Base-by-base conservation (phyloP, 64 coral and sea anemone species). In the Dendrophyllia cribrosa region DNA sequence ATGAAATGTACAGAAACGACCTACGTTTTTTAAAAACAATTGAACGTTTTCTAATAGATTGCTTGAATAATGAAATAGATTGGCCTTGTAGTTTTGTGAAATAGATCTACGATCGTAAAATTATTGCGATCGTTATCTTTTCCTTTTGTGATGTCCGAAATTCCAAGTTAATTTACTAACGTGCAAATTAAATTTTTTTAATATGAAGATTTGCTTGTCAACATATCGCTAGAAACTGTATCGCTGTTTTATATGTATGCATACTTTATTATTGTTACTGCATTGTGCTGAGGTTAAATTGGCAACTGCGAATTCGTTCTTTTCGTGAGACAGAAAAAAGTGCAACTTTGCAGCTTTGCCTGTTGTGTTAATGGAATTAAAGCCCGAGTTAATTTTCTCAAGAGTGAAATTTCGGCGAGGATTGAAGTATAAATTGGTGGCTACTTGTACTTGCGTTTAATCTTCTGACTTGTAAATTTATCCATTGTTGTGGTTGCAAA, bases 281-380 rank as follows among this genome's bases (percentile, higher is more conserved):
- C 43, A 75, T 75, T 43, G 45, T 49, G 46, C 45, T 48, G 43
- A 48, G 16, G 72, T 50, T 7, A 56, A 9, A 56, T 56, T 56
- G 3, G 7, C 12, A 56, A 12, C 53, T 34, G 2, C 2, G 34
- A 34, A 34, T 34, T 34, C 34, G 34, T 19, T 16, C 19, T 64
- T 4, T 64, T 64, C 61, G 5, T 11, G 16, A 11, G 16, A 58
- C 9, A 9, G 34, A 14, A 43, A 43, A 46, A 17, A 6, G 22
- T 51, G 51, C 20, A 2, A 3, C 16, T 45, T 63, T 12, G 6
- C 61, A 12, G 3, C 17, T 16, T 46, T 46, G 44, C 70, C 4
- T 5, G 72, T 75, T 67, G 46, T 51, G 80, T 50, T 84, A 84
- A 84, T 84, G 61, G 80, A 48, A 50, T 84, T 84, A 67, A 84